Evolutionary conservation across 2,113 vertebrate species (phyloP).

Genomic region (Cardinalis cardinalis): DNA sequence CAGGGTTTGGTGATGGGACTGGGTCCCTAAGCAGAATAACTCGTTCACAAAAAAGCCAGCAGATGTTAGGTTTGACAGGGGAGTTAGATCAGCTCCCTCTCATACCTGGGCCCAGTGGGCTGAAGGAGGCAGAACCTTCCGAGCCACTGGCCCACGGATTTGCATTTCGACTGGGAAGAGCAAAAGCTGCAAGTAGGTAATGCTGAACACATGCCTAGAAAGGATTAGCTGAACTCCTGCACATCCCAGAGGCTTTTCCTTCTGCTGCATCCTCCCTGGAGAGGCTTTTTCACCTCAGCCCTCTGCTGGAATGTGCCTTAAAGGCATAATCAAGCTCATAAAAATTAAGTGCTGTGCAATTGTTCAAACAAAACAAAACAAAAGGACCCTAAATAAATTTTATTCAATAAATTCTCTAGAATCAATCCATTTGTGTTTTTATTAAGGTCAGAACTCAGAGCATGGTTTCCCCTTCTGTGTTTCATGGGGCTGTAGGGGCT

Average conservation of each 20-base stretch:
- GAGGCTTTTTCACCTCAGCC: slow-evolving; percentile 42
- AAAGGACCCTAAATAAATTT: slow-evolving; percentile 31
- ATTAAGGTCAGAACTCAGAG: slow-evolving; percentile 31
- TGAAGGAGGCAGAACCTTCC: neutral
- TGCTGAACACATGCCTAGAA: slow-evolving; percentile 1
- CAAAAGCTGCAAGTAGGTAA: neutral
- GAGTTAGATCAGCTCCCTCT: neutral
- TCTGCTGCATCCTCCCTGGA: slow-evolving; percentile 29
- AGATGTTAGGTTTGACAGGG: neutral
- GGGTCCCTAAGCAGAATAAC: neutral
- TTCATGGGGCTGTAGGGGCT: neutral
- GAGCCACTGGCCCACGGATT: neutral
- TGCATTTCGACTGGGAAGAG: neutral
- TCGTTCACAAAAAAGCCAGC: neutral
- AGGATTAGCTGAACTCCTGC: slow-evolving; percentile 35
- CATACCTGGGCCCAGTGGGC: neutral
- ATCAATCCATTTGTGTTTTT: slow-evolving; percentile 42
- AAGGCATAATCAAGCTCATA: slow-evolving; percentile 40
- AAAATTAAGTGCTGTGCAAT: slow-evolving; percentile 55
- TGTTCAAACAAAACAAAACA: neutral
- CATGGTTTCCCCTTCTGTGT: neutral
- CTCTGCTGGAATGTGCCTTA: slow-evolving; percentile 46
- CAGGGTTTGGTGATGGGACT: neutral
- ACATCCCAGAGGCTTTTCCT: slow-evolving; percentile 42
- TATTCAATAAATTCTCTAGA: slow-evolving; percentile 38